These are phyloP conservation scores for Anastrepha obliqua DNA, from an alignment of 1,140 invertebrate species.

Conservation along the genomic window DNA sequence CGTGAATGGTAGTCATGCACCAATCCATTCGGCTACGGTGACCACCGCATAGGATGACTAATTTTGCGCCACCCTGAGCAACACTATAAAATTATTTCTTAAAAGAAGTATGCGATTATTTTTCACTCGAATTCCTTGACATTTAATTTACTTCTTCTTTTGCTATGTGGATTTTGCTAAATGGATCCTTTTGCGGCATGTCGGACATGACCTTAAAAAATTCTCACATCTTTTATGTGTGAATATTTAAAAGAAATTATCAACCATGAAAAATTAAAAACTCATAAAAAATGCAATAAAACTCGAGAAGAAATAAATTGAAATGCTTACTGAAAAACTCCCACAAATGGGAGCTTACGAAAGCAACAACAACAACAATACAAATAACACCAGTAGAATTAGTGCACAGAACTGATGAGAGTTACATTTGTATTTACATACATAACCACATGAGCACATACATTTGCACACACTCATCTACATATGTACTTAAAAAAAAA, in stretches of 20 bases:
- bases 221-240: not conserved
- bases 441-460: not conserved
- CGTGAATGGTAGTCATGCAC: no score
- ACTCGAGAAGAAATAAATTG: slow-evolving; percentile 3
- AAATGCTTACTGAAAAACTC: slow-evolving; percentile 31
- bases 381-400: not conserved
- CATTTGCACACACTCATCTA: not conserved
- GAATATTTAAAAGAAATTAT: not conserved
- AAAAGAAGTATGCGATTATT: no score
- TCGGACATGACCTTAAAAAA: slow-evolving; percentile 23
- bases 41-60: no score
- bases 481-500: not conserved
- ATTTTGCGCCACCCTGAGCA: no score
- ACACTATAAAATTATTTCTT: no score
- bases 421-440: not conserved
- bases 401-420: not conserved
- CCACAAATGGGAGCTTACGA: slow-evolving; percentile 5
- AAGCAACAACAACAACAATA: not conserved
- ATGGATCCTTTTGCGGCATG: not conserved
- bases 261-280: slow-evolving; percentile 46
- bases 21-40: no score
- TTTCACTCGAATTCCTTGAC: not conserved
- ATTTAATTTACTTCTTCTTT: no score
- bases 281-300: slow-evolving; percentile 47
- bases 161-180: not conserved